Evolutionary conservation across 2,797 vertebrate species (phyloP).

Genomic region (Fringilla coelebs): DNA sequence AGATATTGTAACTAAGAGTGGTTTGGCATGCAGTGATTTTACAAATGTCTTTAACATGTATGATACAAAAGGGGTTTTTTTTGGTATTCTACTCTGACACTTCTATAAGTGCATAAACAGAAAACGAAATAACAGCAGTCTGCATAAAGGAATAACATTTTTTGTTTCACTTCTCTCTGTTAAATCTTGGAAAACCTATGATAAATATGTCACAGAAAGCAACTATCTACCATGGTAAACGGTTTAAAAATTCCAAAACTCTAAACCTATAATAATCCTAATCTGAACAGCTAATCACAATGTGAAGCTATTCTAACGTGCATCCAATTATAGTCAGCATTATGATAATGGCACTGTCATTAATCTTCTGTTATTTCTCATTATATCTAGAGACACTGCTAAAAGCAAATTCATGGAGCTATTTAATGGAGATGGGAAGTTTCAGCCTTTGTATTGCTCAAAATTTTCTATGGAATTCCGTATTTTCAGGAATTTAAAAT

Average conservation of each 20-base stretch:
- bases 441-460: not conserved
- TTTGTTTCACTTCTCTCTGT: slow-evolving; percentile 40
- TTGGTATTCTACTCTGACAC: not conserved
- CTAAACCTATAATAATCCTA: slow-evolving; percentile 60
- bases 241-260: slow-evolving; percentile 42
- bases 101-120: slow-evolving; percentile 36
- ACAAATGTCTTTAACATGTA: slow-evolving; percentile 13
- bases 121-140: slow-evolving; percentile 22
- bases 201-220: slow-evolving; percentile 55
- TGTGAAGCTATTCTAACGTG: slow-evolving; percentile 39
- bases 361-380: slow-evolving; percentile 37
- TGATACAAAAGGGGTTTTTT: not conserved
- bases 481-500: not conserved
- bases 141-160: slow-evolving; percentile 26
- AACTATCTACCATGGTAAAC: slow-evolving; percentile 53
- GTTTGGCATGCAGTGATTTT: not conserved
- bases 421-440: not conserved
- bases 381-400: not conserved
- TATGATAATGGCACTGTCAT: slow-evolving; percentile 29
- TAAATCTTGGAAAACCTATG: slow-evolving; percentile 48
- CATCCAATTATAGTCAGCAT: slow-evolving; percentile 65
- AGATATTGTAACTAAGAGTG: not conserved
- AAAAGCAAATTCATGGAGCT: not conserved
- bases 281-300: slow-evolving; percentile 54
- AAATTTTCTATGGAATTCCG: not conserved